Conservation (phyloP, 2,888 invertebrate genomes). For the Tuta absoluta region DNA sequence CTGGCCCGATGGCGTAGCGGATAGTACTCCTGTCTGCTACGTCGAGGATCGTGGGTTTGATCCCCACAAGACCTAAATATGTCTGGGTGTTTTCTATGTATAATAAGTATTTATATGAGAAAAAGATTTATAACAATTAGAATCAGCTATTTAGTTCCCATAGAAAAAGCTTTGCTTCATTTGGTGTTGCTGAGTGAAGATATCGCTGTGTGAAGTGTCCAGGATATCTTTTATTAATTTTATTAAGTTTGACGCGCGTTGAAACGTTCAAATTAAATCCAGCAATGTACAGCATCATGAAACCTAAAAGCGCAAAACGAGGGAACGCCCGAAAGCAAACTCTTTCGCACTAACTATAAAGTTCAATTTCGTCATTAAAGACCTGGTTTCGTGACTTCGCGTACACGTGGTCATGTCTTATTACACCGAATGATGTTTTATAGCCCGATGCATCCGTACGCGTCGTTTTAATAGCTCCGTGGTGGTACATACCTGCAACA, state of each 20-base stretch:
- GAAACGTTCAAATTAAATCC: not conserved
- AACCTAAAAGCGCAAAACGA: not conserved
- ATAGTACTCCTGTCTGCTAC: too few relatives aligned
- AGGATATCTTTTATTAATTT: too few relatives aligned
- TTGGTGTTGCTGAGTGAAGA: too few relatives aligned
- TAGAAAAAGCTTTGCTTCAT: too few relatives aligned
- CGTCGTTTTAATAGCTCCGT: constrained; percentile 1
- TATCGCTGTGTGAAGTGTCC: too few relatives aligned
- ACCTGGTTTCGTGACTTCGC: not conserved
- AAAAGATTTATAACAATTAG: too few relatives aligned
- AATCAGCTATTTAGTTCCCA: too few relatives aligned
- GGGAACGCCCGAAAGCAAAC: not conserved
- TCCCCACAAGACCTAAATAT: too few relatives aligned
- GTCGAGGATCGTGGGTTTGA: too few relatives aligned
- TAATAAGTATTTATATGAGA: too few relatives aligned
- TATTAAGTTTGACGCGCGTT: not conserved
- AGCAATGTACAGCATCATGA: not conserved
- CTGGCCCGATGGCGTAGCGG: too few relatives aligned
- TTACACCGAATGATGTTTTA: constrained; percentile 28
- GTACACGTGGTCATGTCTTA: constrained; percentile 26
- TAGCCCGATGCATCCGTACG: not conserved
- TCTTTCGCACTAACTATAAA: not conserved
- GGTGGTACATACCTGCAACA: constrained; percentile 54
- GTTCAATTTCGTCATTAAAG: not conserved
- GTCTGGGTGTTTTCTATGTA: too few relatives aligned